Percentiles rank a stretch among this genome's conserved stretches.
phyloP scores from a whole-genome alignment of 2,113 vertebrate species.

The Hippolais icterina region DNA sequence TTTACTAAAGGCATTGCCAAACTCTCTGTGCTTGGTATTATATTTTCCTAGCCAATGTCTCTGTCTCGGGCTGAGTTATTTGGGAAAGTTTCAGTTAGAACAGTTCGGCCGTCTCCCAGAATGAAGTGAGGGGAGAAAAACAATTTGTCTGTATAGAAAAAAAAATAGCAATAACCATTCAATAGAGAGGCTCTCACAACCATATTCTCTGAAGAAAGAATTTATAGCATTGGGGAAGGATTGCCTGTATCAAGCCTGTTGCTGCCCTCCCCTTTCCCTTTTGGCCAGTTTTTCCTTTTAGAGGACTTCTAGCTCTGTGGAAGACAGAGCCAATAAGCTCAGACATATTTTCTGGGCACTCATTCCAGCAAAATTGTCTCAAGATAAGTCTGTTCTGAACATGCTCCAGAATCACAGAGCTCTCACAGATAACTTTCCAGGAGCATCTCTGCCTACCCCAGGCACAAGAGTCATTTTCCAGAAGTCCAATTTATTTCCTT shows the following conservation, averaged over 20 bases:
- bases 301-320: background rate
- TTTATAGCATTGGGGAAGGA: background rate
- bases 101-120: background rate
- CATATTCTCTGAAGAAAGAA: background rate
- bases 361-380: background rate
- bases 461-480: background rate
- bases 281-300: background rate
- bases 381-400: background rate
- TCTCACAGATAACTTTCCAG: background rate
- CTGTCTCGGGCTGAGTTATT: slow-evolving; percentile 38
- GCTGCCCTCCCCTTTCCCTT: background rate
- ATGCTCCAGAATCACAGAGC: background rate
- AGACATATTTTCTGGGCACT: background rate
- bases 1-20: slow-evolving; percentile 41
- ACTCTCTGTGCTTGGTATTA: background rate
- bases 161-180: background rate
- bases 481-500: background rate
- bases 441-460: background rate
- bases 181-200: slow-evolving; percentile 3
- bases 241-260: background rate
- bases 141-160: slow-evolving; percentile 4
- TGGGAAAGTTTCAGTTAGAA: slow-evolving; percentile 50
- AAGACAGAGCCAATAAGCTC: background rate
- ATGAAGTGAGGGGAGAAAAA: background rate
- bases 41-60: slow-evolving; percentile 34